These are phyloP conservation scores for Sardina pilchardus DNA, from an alignment of 2,113 vertebrate species.

Conservation along the genomic window DNA sequence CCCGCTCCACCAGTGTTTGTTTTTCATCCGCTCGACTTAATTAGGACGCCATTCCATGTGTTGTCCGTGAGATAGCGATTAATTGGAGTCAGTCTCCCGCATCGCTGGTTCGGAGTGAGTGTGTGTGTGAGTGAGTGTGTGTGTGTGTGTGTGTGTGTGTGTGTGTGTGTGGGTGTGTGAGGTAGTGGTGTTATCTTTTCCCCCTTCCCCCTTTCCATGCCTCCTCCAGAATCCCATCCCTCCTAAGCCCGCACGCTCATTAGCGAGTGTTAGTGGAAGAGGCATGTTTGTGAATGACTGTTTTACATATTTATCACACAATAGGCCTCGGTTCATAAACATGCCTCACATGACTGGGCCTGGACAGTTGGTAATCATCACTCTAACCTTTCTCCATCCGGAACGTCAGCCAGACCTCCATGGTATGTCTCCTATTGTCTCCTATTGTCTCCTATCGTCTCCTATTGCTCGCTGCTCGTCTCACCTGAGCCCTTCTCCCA, in stretches of 20 bases:
- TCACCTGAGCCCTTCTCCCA: neutral
- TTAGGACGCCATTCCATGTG: constrained; percentile 50
- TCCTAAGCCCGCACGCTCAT: constrained; percentile 6
- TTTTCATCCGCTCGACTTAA: constrained; percentile 59
- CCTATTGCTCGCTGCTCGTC: neutral
- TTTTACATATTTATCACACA: neutral
- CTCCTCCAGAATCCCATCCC: constrained; percentile 28
- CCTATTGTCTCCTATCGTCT: too few relatives aligned
- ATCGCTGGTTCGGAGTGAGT: neutral
- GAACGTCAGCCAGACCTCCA: neutral
- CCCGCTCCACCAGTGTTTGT: constrained; percentile 47
- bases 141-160: constrained; percentile 22
- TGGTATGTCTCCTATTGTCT: neutral
- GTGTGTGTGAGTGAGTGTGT: neutral
- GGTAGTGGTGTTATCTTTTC: neutral
- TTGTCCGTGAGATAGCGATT: constrained; percentile 58
- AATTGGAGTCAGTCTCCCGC: constrained; percentile 50
- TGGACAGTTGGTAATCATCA: neutral
- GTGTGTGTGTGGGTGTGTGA: constrained; percentile 20
- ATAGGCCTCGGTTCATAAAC: neutral
- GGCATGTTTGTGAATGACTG: neutral
- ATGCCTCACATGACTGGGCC: neutral
- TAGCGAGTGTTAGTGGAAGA: neutral
- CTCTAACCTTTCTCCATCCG: neutral
- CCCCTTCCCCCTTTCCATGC: neutral